Evolutionary conservation across 1,140 invertebrate genomes (phyloP).

Genomic region (Diploscapter pachys): DNA sequence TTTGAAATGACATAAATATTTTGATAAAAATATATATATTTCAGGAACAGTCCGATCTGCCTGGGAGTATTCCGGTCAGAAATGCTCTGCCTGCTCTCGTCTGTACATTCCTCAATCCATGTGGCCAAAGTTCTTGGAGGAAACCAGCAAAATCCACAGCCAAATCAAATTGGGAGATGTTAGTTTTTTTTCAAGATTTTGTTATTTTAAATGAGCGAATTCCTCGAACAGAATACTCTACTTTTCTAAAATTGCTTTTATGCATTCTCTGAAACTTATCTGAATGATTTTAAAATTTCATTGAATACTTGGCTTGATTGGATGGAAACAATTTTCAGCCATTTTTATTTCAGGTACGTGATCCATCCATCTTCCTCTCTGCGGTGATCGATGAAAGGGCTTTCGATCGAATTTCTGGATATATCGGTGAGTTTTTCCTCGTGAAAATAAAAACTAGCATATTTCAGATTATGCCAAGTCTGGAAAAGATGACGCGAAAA

Average conservation of each 20-base stretch:
- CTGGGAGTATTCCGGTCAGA: slow-evolving; percentile 93
- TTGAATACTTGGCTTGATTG: no score
- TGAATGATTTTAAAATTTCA: no score
- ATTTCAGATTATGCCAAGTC: slow-evolving; percentile 74
- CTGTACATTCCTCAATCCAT: slow-evolving; percentile 88
- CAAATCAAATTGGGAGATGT: slow-evolving; percentile 60
- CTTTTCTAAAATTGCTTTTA: no score
- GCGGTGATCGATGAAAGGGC: slow-evolving; percentile 94
- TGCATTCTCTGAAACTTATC: no score
- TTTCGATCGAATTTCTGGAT: slow-evolving; percentile 81
- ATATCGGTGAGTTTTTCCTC: slow-evolving; percentile 65
- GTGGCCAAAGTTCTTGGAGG: slow-evolving; percentile 72
- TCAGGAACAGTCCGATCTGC: slow-evolving; percentile 77
- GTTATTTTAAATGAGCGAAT: not conserved
- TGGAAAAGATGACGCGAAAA: slow-evolving; percentile 70
- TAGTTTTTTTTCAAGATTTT: slow-evolving; percentile 28
- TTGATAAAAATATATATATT: no score
- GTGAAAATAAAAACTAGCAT: not conserved
- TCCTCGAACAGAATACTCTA: no score
- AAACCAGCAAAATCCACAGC: slow-evolving; percentile 58
- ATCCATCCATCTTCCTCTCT: slow-evolving; percentile 71
- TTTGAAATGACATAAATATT: no score
- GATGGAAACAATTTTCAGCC: no score
- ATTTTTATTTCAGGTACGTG: slow-evolving; percentile 41
- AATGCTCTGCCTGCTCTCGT: slow-evolving; percentile 95